Evolutionary conservation across 64 coral and sea anemone species (phyloP).

Genomic region (Platygyra sinensis): DNA sequence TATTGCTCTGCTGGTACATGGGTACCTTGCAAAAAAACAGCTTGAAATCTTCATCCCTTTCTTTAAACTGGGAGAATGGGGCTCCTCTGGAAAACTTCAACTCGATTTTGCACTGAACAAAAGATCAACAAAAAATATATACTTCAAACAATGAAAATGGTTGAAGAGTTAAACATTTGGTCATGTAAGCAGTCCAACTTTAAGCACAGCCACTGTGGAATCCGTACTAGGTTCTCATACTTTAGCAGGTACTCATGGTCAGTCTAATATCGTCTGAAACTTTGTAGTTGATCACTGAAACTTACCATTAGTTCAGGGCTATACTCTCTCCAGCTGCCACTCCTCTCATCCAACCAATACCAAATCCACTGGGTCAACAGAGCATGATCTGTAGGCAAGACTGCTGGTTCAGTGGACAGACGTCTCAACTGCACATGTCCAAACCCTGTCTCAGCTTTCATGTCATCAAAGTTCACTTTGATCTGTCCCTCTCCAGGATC

Average conservation of each 20-base stretch:
- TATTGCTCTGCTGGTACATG: background rate
- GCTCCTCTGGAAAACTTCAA: background rate
- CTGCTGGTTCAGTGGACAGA: conserved; percentile 9
- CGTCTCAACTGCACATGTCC: conserved; percentile 20
- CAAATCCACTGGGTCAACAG: conserved; percentile 11
- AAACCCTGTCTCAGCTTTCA: conserved; percentile 19
- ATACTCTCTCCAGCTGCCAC: background rate
- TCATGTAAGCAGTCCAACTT: no score
- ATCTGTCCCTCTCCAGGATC: conserved; percentile 8
- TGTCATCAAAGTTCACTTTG: conserved; percentile 5
- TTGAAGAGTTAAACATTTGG: no score
- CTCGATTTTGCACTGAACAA: background rate
- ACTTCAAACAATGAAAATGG: no score
- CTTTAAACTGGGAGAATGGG: background rate
- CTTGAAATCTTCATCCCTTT: background rate
- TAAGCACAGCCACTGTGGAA: no score
- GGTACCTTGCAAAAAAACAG: background rate
- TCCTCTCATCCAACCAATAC: conserved; percentile 6
- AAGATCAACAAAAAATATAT: no score
- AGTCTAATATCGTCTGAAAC: no score
- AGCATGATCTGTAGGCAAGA: conserved; percentile 10
- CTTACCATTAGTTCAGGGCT: background rate
- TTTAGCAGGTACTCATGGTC: background rate
- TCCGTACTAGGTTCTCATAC: no score
- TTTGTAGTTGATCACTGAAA: background rate